Conservation (phyloP, 2,888 invertebrate species). For the Dichetophora obliterata region DNA sequence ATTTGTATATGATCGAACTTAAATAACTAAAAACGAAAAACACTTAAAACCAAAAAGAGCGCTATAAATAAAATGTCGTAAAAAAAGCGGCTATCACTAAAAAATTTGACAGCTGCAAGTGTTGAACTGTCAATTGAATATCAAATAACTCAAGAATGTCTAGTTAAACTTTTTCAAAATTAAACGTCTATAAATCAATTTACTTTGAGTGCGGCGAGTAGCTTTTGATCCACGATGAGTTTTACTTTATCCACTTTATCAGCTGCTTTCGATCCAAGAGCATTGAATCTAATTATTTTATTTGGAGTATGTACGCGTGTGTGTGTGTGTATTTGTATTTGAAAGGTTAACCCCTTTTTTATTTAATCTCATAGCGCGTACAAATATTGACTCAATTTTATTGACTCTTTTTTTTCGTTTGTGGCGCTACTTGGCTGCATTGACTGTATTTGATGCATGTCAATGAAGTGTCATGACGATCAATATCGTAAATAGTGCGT, state of each 20-base stretch:
- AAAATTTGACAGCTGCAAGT: slow-evolving; percentile 66
- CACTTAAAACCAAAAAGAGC: not conserved
- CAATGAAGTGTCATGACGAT: slow-evolving; percentile 17
- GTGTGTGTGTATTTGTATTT: not conserved
- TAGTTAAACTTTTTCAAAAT: not conserved
- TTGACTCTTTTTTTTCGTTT: slow-evolving; percentile 22
- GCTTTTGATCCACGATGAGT: not conserved
- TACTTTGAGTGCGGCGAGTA: too few relatives aligned
- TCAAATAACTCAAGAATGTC: slow-evolving; percentile 2
- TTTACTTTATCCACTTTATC: not conserved
- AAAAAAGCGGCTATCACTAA: not conserved
- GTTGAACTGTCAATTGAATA: slow-evolving; percentile 66
- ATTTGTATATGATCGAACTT: not conserved
- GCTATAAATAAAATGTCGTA: not conserved
- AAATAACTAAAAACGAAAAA: not conserved
- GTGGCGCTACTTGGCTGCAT: not conserved
- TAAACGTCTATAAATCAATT: not conserved
- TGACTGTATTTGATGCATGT: slow-evolving; percentile 4
- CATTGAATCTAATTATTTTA: slow-evolving; percentile 7
- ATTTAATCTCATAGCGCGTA: slow-evolving; percentile 11
- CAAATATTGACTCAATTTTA: slow-evolving; percentile 20
- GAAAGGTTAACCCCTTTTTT: not conserved
- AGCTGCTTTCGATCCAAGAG: not conserved
- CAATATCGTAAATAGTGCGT: not conserved
- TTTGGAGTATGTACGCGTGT: not conserved